Conservation (phyloP, 2,113 vertebrate species). For the Eleginops maclovinus region DNA sequence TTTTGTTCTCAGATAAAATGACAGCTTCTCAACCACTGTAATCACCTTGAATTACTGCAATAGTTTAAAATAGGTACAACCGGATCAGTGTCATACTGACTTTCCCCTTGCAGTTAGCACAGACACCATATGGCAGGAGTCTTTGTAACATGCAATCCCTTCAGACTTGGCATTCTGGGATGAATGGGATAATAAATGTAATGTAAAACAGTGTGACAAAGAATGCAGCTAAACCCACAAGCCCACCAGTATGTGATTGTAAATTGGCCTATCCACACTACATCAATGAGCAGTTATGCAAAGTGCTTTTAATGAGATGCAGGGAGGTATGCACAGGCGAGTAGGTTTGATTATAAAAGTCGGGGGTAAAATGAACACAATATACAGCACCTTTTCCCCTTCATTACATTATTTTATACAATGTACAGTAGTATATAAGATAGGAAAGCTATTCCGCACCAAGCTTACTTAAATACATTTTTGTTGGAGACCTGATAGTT, state of each 20-base stretch:
- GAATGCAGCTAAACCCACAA: conserved; percentile 2
- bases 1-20: conserved; percentile 36
- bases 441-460: background rate
- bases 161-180: conserved; percentile 42
- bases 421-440: no score
- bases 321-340: background rate
- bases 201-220: conserved; percentile 25
- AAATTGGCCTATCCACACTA: conserved; percentile 11
- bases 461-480: background rate
- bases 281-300: background rate
- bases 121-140: conserved; percentile 64
- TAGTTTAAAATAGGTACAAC: conserved; percentile 42
- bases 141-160: conserved; percentile 58
- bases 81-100: conserved; percentile 31
- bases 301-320: background rate
- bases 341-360: background rate
- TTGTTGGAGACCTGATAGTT: background rate
- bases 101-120: conserved; percentile 34
- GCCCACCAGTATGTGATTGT: conserved; percentile 22
- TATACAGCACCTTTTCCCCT: background rate
- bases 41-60: conserved; percentile 48
- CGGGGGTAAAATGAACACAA: background rate
- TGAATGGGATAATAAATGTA: conserved; percentile 18
- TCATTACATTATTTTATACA: background rate
- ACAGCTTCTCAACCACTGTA: conserved; percentile 16